These are phyloP conservation scores for Melipona bicolor DNA, from an alignment of 2,888 invertebrate genomes.

Conservation along the genomic window DNA sequence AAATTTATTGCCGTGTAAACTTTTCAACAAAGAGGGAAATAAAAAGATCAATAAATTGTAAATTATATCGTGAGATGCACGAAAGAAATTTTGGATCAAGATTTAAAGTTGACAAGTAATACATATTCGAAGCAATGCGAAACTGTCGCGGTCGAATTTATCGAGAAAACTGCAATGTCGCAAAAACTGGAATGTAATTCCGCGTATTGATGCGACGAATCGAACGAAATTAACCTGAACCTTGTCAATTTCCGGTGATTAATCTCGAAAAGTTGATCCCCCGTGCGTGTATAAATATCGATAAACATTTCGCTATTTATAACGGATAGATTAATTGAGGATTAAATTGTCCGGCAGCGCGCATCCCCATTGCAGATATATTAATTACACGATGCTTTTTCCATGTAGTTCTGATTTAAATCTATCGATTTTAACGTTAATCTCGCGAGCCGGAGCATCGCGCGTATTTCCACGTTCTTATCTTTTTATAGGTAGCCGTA, in stretches of 20 bases:
- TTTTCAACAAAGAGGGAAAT: no score
- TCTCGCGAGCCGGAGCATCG: conserved; percentile 47
- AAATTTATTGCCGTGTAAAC: neutral
- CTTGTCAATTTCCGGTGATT: conserved; percentile 17
- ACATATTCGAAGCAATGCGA: neutral
- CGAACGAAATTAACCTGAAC: neutral
- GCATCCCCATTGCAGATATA: conserved; percentile 35
- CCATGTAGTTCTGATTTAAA: conserved; percentile 50
- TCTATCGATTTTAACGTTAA: conserved; percentile 56
- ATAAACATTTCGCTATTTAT: conserved; percentile 54
- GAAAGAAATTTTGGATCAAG: neutral
- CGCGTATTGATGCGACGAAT: neutral
- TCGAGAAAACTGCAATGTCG: neutral
- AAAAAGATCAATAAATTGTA: neutral
- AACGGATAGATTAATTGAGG: conserved; percentile 57
- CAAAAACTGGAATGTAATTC: neutral
- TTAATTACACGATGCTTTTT: conserved; percentile 57
- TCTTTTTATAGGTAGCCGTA: neutral
- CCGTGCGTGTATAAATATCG: conserved; percentile 6
- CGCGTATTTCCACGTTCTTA: conserved; percentile 17
- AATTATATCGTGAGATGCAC: no score
- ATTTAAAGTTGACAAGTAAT: conserved; percentile 2
- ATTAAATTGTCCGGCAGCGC: conserved; percentile 49
- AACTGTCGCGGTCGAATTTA: neutral
- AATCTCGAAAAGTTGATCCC: conserved; percentile 29